Base-by-base conservation (phyloP, 2,888 invertebrate species). In the Clitarchus hookeri region DNA sequence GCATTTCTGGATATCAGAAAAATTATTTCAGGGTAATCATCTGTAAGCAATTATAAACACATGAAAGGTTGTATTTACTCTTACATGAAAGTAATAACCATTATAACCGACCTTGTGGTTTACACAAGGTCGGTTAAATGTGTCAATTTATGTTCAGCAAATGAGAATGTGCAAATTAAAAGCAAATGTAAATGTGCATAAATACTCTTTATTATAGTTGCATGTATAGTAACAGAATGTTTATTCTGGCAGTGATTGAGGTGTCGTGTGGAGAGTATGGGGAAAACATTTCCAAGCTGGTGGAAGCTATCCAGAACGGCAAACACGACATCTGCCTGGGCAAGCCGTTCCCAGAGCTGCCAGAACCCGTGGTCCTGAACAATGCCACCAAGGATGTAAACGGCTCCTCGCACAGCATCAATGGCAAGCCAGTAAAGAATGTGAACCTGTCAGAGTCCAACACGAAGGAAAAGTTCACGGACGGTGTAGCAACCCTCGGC, bases 181-280 rank as follows among this genome's bases (percentile, higher is more conserved):
- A 36, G 36, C 4, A 36, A 36, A 36, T 36, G 36, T 1, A 36
- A 36, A 36, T 36, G 36, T 36, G 36, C 36, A 36, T 36, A 36
- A 36, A 36, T 3, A 36, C 4, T 1, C 36, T 36, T 36, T 36
- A 36, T 36, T 36, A 36, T 36, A 36, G 36, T 36, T 36, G 4
- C 36, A 36, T 36, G 36, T 36, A 36, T 36, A 36, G 2, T 36
- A 36, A 36, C 36, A 36, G 16, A 48, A 11, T 48, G 48, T 48
- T 8, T 48, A 16, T 48, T 48, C 11, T 65, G 65, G 23, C 85
- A 88, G 88, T 88, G 26, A 98, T 98, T 92, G 98, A 99, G 92
- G 98, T 99, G 6, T 98, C 98, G 0, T 98, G 98, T 90, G 98
- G 98, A 0, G 98, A 99, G 91, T 98, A 98, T 91, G 99, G 99